Base-by-base conservation (phyloP, 2,113 vertebrate species). In the Myiozetetes cayanensis region DNA sequence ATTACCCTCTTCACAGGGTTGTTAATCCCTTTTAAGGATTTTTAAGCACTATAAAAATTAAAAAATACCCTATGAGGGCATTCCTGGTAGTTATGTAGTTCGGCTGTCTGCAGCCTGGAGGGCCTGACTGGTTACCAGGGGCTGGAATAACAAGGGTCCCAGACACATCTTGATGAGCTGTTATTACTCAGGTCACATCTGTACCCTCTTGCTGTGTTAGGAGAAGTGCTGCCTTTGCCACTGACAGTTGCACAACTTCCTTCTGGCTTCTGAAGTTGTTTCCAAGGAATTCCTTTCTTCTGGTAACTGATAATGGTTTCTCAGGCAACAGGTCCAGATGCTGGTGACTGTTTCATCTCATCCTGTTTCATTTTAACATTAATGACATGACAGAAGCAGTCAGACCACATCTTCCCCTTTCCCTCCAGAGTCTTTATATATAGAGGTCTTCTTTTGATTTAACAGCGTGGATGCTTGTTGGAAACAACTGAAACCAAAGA, bases 231-330 rank as follows among this genome's bases (percentile, higher is more conserved):
- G 67, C 43, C 59, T 70, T 77, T 22, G 2, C 55, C 85, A 56
- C 55, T 39, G n/a, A 74, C 33, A 56, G 39, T 94, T 97, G 75
- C 3, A 4, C 92, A 96, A 95, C 75, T 95, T 97, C 95, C 93
- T 87, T 91, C 46, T 94, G 89, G 50, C 71, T 90, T 95, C 59
- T 87, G 7, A 87, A 87, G 16, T 43, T 73, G 33, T 68, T 95
- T 96, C 94, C 90, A 92, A 84, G 78, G 94, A 94, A 95, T 96
- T 85, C 71, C n/a, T 94, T 87, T 87, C 59, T 92, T 80, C 68
- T 74, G 78, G 35, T 95, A 87, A 87, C 55, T 85, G 21, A 33
- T 43, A 80, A 53, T 66, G 50, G 46, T 77, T 80, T 91, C 39
- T 56, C 43, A 83, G 72, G 75, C 78, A 90, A 39, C 68, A 63